Conservation (phyloP, 2,797 vertebrate genomes). For the Gastrophryne carolinensis region DNA sequence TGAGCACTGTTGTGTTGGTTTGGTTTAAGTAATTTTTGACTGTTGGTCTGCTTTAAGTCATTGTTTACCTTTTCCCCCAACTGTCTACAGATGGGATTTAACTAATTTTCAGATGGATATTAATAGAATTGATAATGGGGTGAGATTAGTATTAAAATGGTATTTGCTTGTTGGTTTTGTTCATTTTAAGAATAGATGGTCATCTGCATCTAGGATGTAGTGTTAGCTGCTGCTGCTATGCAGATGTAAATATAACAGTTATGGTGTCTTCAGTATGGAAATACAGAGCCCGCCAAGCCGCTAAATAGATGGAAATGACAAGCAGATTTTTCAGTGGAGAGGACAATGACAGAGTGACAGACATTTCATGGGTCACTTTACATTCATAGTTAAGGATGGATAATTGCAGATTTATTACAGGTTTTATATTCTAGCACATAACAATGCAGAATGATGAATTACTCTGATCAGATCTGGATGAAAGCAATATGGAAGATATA, state of each 20-base stretch:
- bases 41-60: no score
- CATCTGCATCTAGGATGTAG: no score
- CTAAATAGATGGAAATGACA: conserved; percentile 31
- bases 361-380: neutral
- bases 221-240: neutral
- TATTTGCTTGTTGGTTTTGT: no score
- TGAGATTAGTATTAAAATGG: no score
- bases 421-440: neutral
- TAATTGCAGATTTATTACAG: neutral
- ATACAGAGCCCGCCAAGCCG: neutral
- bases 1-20: no score
- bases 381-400: neutral
- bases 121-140: no score
- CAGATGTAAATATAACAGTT: neutral
- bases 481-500: neutral
- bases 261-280: conserved; percentile 1
- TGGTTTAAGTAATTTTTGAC: no score
- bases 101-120: no score
- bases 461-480: neutral
- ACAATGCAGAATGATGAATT: neutral
- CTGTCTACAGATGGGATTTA: no score
- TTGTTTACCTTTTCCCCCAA: no score
- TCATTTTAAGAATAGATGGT: no score
- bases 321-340: neutral
- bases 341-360: neutral